These are phyloP conservation scores for Oasisia sp. DNA, from an alignment of 2,888 invertebrate genomes.

Conservation along the genomic window DNA sequence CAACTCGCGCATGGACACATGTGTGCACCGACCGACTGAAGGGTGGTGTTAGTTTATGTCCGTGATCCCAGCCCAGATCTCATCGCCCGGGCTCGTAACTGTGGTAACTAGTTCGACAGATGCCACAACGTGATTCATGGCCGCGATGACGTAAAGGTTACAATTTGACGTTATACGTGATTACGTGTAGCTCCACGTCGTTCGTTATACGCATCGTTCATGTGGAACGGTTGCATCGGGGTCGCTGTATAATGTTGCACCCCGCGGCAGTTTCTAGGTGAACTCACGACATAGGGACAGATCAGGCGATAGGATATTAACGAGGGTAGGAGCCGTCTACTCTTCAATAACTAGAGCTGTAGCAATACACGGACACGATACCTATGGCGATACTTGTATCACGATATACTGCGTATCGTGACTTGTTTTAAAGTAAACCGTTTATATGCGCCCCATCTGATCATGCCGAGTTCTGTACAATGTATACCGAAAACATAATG, in stretches of 20 bases:
- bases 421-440: no score
- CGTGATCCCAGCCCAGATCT: background rate
- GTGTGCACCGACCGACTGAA: background rate
- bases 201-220: background rate
- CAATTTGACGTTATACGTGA: background rate
- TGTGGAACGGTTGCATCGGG: background rate
- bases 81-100: background rate
- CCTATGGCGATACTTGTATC: no score
- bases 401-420: no score
- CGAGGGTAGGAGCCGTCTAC: background rate
- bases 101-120: background rate
- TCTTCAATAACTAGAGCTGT: background rate
- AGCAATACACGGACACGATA: no score
- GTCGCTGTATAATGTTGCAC: background rate
- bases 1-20: background rate
- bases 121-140: background rate
- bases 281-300: background rate
- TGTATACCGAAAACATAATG: no score
- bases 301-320: background rate
- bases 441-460: no score
- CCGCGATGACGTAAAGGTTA: conserved; percentile 12
- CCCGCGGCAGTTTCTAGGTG: background rate
- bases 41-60: background rate
- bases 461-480: no score
- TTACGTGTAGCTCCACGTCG: background rate